Base-by-base conservation (phyloP, 2,888 invertebrate species). In the Drosophila mercatorum region DNA sequence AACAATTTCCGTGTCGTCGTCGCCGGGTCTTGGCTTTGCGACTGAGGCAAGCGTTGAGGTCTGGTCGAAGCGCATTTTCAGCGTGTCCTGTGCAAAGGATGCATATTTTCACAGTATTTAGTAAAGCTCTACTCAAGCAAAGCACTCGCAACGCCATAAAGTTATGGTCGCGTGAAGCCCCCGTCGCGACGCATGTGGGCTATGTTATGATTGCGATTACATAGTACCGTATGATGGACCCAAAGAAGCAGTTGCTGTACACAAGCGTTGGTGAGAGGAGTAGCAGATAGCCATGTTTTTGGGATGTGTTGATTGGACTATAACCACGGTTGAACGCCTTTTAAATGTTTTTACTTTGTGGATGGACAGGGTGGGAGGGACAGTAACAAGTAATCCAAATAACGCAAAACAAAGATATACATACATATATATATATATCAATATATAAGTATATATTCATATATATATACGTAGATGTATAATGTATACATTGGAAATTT, bases 1-100 rank as follows among this genome's bases (percentile, higher is more conserved):
- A 62, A 95, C 94, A 80, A 94, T 94, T 91, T 95, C 95, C 83
- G 94, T 94, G 75, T 94, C 94, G 26, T 88, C 77, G 43, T 91
- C 78, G 72, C 8, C 47, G 10, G 68, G 41, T 10, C 60, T 66
- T 10, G 52, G 28, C 57, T 58, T 60, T 34, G 60, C 47, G 22
- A 44, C 51, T 8, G 36, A 17, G 63, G 74, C 80, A 66, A 90
- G 79, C 46, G 76, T 78, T 28, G 85, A 80, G 62, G 76, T 67
- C 53, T 70, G 77, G 74, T 81, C 80, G 75, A 76, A 90, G 63
- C 89, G 91, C 5, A 80, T 75, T 77, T 87, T 90, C 22, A 91
- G 64, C 26, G 80, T 71, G 55, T 92, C 91, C 91, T 91, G 81
- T 68, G 72, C 71, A 60, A 74, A 56, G 69, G 67, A 81, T 61